Percentiles rank a stretch among this genome's conserved stretches.
These are phyloP conservation scores for Drosophila navojoa DNA, from an alignment of 1,140 invertebrate genomes.

Conservation along the genomic window DNA sequence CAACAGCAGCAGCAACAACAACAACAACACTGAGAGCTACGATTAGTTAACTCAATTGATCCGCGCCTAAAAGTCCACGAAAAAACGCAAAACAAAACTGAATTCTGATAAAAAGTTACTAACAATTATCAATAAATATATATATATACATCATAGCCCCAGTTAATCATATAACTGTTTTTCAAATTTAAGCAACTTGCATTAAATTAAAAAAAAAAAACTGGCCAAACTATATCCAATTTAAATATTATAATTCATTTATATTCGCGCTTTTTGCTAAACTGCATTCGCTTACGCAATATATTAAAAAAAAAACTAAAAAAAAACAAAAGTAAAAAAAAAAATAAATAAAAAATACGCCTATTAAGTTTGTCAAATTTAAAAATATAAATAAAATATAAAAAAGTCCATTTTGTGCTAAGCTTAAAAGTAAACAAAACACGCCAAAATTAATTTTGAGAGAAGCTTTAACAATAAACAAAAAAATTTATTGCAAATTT, in stretches of 20 bases:
- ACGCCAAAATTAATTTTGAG: slow-evolving; percentile 23
- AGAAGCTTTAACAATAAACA: slow-evolving; percentile 22
- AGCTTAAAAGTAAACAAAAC: slow-evolving; percentile 12
- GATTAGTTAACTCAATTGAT: slow-evolving; percentile 7
- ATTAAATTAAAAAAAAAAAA: slow-evolving; percentile 16
- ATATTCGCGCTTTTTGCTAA: slow-evolving; percentile 48
- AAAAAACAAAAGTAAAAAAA: background rate
- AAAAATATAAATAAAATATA: slow-evolving; percentile 10
- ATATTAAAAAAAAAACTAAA: slow-evolving; percentile 16
- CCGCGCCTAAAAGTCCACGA: slow-evolving; percentile 27
- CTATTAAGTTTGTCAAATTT: slow-evolving; percentile 27
- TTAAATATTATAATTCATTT: slow-evolving; percentile 16
- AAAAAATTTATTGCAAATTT: background rate
- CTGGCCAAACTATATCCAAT: slow-evolving; percentile 6
- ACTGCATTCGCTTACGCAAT: slow-evolving; percentile 57
- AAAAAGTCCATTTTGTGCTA: slow-evolving; percentile 72
- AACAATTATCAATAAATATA: background rate
- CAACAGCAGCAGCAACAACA: background rate
- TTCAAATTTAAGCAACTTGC: background rate
- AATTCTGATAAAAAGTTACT: background rate
- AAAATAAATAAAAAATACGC: slow-evolving; percentile 8
- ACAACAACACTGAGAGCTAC: slow-evolving; percentile 20
- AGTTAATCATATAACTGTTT: slow-evolving; percentile 1
- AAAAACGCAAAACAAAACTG: slow-evolving; percentile 12
- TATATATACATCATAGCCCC: background rate